Percentiles rank a stretch among this genome's conserved stretches.
These are phyloP conservation scores for Bombus sibiricus DNA, from an alignment of 1,140 invertebrate species.

Conservation along the genomic window DNA sequence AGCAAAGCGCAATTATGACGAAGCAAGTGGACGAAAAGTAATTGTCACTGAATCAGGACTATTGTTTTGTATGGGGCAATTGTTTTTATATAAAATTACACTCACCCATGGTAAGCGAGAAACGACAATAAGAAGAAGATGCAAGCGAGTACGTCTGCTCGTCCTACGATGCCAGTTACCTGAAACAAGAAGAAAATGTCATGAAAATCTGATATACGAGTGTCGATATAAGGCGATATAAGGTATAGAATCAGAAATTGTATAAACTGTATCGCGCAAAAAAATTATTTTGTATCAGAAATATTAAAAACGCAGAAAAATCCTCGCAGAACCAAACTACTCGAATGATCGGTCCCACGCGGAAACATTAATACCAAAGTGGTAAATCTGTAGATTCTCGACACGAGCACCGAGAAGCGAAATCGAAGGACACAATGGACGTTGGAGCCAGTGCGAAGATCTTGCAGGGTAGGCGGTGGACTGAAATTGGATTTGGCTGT, in stretches of 20 bases:
- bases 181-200: constrained; percentile 81
- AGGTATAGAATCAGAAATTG: not conserved
- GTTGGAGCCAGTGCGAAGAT: constrained; percentile 27
- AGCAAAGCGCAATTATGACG: not conserved
- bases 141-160: constrained; percentile 92
- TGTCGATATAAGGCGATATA: not conserved
- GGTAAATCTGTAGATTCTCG: not conserved
- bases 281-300: not conserved
- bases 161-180: constrained; percentile 91
- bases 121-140: constrained; percentile 92
- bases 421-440: constrained; percentile 7
- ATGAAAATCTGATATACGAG: not conserved
- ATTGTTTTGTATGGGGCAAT: not conserved
- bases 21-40: not conserved
- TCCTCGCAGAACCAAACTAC: too few species aligned
- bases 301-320: too few species aligned
- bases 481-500: constrained; percentile 66
- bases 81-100: constrained; percentile 53
- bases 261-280: not conserved
- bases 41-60: not conserved
- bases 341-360: not conserved
- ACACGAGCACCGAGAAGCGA: not conserved
- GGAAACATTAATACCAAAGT: not conserved
- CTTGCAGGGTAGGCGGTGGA: constrained; percentile 42
- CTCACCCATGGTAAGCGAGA: constrained; percentile 91